Evolutionary conservation across 2,888 invertebrate species (phyloP).

Genomic region (Hypomecis atomaria): DNA sequence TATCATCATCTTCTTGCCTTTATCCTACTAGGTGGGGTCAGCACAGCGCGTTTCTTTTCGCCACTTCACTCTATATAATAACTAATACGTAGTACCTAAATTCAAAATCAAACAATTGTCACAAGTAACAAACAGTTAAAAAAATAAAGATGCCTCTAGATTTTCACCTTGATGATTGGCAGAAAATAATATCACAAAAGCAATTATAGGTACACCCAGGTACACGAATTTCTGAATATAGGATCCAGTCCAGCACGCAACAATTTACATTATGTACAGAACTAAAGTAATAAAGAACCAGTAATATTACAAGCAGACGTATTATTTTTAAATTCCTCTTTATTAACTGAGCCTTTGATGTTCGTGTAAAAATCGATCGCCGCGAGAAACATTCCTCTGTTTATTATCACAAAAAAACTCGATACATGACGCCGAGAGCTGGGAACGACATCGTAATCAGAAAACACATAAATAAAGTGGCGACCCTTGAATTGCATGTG

Average conservation of each 20-base stretch:
- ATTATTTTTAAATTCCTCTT: constrained; percentile 1
- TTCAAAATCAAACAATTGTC: too few relatives aligned
- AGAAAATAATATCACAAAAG: not conserved
- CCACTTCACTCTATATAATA: too few relatives aligned
- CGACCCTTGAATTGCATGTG: constrained; percentile 55
- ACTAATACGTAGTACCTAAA: too few relatives aligned
- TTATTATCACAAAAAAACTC: constrained; percentile 46
- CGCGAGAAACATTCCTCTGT: constrained; percentile 28
- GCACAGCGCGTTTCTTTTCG: too few relatives aligned
- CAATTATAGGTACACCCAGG: not conserved
- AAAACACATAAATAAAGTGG: constrained; percentile 57
- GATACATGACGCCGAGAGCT: constrained; percentile 49
- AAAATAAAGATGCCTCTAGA: too few relatives aligned
- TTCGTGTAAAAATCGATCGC: constrained; percentile 22
- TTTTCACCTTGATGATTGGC: too few relatives aligned
- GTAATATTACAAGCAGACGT: not conserved
- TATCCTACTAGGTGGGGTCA: too few relatives aligned
- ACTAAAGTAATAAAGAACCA: not conserved
- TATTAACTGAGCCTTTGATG: constrained; percentile 26
- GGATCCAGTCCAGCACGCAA: not conserved
- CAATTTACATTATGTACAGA: too few relatives aligned
- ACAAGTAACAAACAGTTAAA: too few relatives aligned
- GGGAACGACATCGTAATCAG: constrained; percentile 55
- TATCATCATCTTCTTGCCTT: too few relatives aligned
- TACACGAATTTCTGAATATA: not conserved